These are phyloP conservation scores for Hymenopus coronatus DNA, from an alignment of 2,888 invertebrate species.

Conservation along the genomic window DNA sequence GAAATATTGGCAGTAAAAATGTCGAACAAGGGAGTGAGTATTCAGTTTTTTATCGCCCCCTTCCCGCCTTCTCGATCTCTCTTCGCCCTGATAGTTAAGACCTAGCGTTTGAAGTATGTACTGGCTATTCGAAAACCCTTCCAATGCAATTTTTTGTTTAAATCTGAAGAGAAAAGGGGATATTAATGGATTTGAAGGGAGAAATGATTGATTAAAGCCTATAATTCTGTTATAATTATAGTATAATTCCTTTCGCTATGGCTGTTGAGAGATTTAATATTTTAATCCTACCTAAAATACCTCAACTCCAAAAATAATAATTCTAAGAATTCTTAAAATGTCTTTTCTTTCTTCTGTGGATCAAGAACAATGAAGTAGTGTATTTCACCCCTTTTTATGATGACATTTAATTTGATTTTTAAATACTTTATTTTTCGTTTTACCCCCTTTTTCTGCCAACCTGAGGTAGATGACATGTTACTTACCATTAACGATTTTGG, in stretches of 20 bases:
- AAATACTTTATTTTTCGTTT: too few relatives aligned
- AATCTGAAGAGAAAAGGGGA: neutral
- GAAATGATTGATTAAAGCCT: constrained; percentile 9
- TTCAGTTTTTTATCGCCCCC: neutral
- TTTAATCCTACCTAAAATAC: too few relatives aligned
- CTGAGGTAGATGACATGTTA: too few relatives aligned
- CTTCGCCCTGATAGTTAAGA: neutral
- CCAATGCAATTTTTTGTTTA: neutral
- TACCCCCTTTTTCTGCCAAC: too few relatives aligned
- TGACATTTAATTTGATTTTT: too few relatives aligned
- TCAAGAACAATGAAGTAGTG: too few relatives aligned
- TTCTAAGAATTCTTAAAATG: too few relatives aligned
- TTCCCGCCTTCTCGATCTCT: neutral
- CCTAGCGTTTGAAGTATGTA: neutral
- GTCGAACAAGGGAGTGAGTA: constrained; percentile 16
- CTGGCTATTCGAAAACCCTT: neutral
- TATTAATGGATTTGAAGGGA: neutral
- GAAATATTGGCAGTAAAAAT: constrained; percentile 19
- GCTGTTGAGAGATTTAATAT: too few relatives aligned
- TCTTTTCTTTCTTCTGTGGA: too few relatives aligned
- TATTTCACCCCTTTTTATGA: too few relatives aligned
- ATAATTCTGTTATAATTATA: constrained; percentile 9
- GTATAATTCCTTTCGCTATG: neutral
- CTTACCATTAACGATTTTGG: too few relatives aligned
- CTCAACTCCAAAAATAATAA: too few relatives aligned